phyloP scores from a whole-genome alignment of 2,797 vertebrate species.

The Emydoidea blandingii region DNA sequence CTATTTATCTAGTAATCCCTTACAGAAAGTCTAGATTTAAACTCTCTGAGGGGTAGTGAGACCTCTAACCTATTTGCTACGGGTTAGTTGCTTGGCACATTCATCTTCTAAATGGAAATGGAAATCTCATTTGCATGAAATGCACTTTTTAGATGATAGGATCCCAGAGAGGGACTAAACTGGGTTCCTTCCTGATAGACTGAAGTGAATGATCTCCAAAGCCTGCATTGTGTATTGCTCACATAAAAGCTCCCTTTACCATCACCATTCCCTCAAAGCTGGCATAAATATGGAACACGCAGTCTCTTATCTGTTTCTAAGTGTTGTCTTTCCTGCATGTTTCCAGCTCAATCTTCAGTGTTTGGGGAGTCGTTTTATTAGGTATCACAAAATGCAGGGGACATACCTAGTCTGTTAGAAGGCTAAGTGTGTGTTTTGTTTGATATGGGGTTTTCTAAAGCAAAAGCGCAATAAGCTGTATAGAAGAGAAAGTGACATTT shows the following conservation, averaged over 20 bases:
- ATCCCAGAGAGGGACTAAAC: not conserved
- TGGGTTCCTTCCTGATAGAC: not conserved
- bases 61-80: not conserved
- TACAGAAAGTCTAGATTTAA: not conserved
- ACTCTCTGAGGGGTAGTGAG: not conserved
- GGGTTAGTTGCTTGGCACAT: not conserved
- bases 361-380: not conserved
- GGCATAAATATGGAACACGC: not conserved
- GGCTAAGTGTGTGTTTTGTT: not conserved
- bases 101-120: conserved; percentile 1
- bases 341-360: not conserved
- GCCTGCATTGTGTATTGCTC: not conserved
- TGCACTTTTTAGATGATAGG: not conserved
- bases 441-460: conserved; percentile 2
- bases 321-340: not conserved
- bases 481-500: conserved; percentile 22
- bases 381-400: not conserved
- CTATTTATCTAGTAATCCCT: not conserved
- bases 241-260: not conserved
- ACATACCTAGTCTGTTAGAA: not conserved
- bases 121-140: not conserved
- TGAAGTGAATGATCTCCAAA: not conserved
- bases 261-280: not conserved
- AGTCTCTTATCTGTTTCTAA: not conserved
- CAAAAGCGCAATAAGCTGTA: conserved; percentile 25